Evolutionary conservation across 2,113 vertebrate genomes (phyloP), one percentile per base, ranked within the genome.

Genomic region (Hepsetus odoe): DNA sequence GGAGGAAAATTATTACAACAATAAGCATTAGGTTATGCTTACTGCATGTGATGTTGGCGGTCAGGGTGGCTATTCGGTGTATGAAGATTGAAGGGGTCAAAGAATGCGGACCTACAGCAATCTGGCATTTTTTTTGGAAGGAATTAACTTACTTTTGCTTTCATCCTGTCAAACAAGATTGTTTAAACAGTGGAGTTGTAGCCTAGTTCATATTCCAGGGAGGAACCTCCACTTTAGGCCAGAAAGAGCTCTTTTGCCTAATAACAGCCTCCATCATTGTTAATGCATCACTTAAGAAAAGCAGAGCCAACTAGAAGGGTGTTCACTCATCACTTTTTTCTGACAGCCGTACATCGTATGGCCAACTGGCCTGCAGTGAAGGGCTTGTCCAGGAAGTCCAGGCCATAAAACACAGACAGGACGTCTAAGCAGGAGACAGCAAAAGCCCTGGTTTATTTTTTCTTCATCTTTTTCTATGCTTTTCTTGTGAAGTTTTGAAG

Each of bases 21-120:
- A 53, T 74, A 62, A 64, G 42, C 46, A 55, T 55, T 55, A 55
- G n/a, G n/a, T 55, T 22, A 30, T 14, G 30, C 49, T 78, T 82
- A 74, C 79, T 80, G 51, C 53, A 71, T 32, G 30, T 20, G 16
- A 16, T 61, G 32, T 62, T 79, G 75, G 76, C 64, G 74, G 70
- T 69, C 38, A 38, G 67, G 53, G 32, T 28, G 32, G 40, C 58
- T 68, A 69, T 42, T 69, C 6, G 38, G 30, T 26, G 20, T 10
- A 38, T 75, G 6, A 13, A 18, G 30, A 22, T 46, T 32, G 20
- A 68, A 14, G 30, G 18, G 1, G 16, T 55, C 49, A 51, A n/a
- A n/a, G n/a, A n/a, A n/a, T 10, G n/a, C 24, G 51, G 51, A 24
- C 24, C n/a, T 10, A 1, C 51, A 24, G 51, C n/a, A 11, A 24